These are phyloP conservation scores for Dromaius novaehollandiae DNA, from an alignment of 2,113 vertebrate genomes.

Conservation along the genomic window DNA sequence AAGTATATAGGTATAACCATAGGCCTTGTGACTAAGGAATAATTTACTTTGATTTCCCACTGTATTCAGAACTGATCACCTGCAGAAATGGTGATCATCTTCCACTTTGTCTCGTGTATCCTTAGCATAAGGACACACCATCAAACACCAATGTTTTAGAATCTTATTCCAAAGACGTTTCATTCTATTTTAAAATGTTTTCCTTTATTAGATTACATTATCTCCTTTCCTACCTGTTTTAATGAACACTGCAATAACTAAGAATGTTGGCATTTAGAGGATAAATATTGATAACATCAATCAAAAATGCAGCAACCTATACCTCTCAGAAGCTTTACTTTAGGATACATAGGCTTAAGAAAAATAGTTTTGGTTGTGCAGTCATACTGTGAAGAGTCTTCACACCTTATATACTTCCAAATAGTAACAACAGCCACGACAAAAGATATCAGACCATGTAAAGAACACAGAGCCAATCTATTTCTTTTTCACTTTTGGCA, in stretches of 20 bases:
- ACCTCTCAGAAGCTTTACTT: not conserved
- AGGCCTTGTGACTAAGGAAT: not conserved
- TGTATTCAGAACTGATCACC: not conserved
- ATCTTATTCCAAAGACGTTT: not conserved
- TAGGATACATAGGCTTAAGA: not conserved
- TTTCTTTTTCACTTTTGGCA: not conserved
- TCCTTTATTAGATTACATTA: not conserved
- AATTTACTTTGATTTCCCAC: not conserved
- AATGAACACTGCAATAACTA: not conserved
- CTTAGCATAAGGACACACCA: not conserved
- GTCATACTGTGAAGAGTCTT: not conserved
- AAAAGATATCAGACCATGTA: not conserved
- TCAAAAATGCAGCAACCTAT: not conserved
- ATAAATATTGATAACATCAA: not conserved
- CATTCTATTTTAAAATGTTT: not conserved
- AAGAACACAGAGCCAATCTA: not conserved
- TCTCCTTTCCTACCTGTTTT: not conserved
- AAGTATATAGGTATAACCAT: not conserved
- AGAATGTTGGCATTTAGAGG: not conserved
- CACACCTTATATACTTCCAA: not conserved
- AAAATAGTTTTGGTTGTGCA: not conserved
- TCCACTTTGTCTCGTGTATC: rapidly evolving
- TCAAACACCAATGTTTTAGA: not conserved
- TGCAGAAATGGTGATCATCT: not conserved
- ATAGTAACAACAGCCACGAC: not conserved